Evolutionary conservation across 2,797 vertebrate species (phyloP), one percentile per base, ranked within the genome.

Genomic region (Acrossocheilus wenchowensis): DNA sequence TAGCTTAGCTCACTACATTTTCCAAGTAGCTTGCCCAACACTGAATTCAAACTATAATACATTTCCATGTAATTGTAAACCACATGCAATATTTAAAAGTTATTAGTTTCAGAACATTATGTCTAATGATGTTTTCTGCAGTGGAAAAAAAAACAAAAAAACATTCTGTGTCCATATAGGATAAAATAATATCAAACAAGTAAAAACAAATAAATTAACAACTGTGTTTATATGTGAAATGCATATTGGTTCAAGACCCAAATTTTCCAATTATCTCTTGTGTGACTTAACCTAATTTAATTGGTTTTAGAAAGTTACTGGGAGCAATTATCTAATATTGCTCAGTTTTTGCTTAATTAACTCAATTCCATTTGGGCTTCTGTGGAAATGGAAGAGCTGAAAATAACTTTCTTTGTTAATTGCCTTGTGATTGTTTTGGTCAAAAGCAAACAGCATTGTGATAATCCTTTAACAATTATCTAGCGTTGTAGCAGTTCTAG

Each of bases 291-390:
- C 48, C 45, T 79, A 80, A 80, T 79, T 88, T 57, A 68, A 79
- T 86, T 86, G 45, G 36, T 60, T 80, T 86, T 50, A 34, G 26
- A 79, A 66, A 78, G 62, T 72, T 57, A 74, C 60, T 79, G 34
- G 68, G 48, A 73, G 78, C 41, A 73, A 82, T 86, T 69, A 81
- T 71, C 75, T 73, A 80, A 82, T 54, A 52, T 69, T 86, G 50
- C 81, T 86, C 3, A 52, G 64, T 81, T 83, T 26, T 75, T 78
- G 57, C 41, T 57, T 83, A 80, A 86, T 88, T 86, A 86, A 64
- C 43, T 48, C 45, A 83, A 60, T 39, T 74, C 69, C 66, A 82
- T 72, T 86, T 64, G 81, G 81, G 84, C 78, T 68, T 69, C 64
- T 45, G 36, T 86, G 81, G 78, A 84, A 87, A 81, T 72, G 41